phyloP scores from a whole-genome alignment of 2,113 vertebrate genomes.

The Drymodes brunneopygia region DNA sequence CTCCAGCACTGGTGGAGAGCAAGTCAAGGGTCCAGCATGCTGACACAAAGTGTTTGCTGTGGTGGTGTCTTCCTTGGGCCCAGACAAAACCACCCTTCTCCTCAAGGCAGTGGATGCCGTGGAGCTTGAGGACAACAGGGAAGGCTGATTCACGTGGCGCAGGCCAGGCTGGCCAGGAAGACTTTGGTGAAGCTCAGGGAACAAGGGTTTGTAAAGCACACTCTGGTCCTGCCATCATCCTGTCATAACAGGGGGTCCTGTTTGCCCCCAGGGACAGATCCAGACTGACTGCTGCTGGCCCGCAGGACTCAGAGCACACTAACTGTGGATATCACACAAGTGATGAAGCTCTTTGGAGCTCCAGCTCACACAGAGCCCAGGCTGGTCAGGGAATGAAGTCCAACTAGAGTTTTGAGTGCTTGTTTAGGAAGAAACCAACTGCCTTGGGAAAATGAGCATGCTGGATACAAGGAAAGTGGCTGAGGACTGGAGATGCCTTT shows the following conservation, averaged over 20 bases:
- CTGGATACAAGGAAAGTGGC: constrained; percentile 53
- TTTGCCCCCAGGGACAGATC: constrained; percentile 75
- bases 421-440: constrained; percentile 85
- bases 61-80: constrained; percentile 77
- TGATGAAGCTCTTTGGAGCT: constrained; percentile 53
- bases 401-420: constrained; percentile 79
- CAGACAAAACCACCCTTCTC: constrained; percentile 74
- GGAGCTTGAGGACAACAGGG: constrained; percentile 78
- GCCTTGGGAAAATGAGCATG: constrained; percentile 81
- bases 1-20: constrained; percentile 80
- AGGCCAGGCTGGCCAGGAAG: constrained; percentile 83
- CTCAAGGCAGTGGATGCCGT: constrained; percentile 81
- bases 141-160: constrained; percentile 82
- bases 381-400: constrained; percentile 49
- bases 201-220: constrained; percentile 81
- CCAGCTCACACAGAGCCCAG: constrained; percentile 44
- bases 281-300: constrained; percentile 85
- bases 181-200: constrained; percentile 75
- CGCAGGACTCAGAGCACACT: constrained; percentile 76
- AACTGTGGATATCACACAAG: constrained; percentile 40
- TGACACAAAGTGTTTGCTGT: constrained; percentile 81
- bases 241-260: constrained; percentile 45
- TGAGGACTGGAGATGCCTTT: constrained; percentile 39
- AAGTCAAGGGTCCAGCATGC: constrained; percentile 85
- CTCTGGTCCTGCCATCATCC: constrained; percentile 73